These are phyloP conservation scores for Pagetopsis macropterus DNA, from an alignment of 2,797 vertebrate species.

Conservation along the genomic window DNA sequence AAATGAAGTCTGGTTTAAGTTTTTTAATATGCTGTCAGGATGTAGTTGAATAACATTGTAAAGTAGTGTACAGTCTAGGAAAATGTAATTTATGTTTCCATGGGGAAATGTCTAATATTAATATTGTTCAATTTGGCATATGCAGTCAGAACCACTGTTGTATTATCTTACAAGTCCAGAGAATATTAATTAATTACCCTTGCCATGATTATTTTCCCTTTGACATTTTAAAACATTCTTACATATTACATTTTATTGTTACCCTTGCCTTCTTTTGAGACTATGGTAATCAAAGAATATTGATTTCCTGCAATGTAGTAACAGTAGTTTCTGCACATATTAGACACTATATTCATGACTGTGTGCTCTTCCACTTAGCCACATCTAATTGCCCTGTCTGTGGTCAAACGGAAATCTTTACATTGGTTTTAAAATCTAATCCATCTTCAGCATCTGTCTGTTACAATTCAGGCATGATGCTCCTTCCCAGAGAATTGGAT, in stretches of 20 bases:
- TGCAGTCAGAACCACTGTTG: neutral
- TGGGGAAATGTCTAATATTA: neutral
- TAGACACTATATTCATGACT: neutral
- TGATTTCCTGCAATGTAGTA: neutral
- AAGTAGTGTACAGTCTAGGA: neutral
- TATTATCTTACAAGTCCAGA: neutral
- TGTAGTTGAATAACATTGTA: slow-evolving; percentile 31
- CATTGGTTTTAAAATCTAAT: slow-evolving; percentile 30
- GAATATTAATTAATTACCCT: neutral
- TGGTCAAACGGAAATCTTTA: slow-evolving; percentile 15
- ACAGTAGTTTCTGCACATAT: neutral
- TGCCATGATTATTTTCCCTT: neutral
- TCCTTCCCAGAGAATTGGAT: neutral
- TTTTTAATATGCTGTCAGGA: slow-evolving; percentile 37
- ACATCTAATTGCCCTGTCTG: slow-evolving; percentile 11
- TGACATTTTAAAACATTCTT: neutral
- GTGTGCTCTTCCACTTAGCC: neutral
- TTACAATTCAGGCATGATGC: slow-evolving; percentile 17
- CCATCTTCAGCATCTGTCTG: slow-evolving; percentile 45
- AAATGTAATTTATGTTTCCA: neutral
- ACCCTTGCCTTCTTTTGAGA: neutral
- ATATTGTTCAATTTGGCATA: neutral
- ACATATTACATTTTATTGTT: neutral
- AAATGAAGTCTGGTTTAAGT: slow-evolving; percentile 3
- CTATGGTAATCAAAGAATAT: neutral